A percentile compares a stretch with the other conserved stretches of the same genome.
These are phyloP conservation scores for Pseudochirops corinnae DNA, from an alignment of 2,797 vertebrate genomes.

Conservation along the genomic window DNA sequence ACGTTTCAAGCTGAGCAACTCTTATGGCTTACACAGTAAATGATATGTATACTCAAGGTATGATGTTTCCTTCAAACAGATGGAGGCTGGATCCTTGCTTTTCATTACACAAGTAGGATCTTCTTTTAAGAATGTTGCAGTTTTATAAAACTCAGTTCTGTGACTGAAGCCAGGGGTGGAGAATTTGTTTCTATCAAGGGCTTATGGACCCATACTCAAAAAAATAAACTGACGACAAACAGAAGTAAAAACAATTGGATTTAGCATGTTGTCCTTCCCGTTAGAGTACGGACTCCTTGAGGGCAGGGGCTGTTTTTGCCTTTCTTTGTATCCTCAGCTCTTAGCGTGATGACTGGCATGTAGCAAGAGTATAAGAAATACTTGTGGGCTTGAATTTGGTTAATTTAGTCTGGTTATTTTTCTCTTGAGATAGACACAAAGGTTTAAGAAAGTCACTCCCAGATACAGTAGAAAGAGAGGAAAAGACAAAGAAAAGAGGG, in stretches of 20 bases:
- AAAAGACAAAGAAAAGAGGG: neutral
- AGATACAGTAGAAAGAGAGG: neutral
- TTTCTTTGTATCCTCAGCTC: neutral
- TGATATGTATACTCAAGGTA: neutral
- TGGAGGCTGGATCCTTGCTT: neutral
- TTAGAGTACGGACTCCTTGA: neutral
- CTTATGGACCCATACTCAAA: neutral
- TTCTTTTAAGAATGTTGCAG: neutral
- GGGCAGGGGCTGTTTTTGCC: neutral
- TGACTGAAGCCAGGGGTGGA: neutral
- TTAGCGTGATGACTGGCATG: neutral
- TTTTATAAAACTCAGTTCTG: neutral
- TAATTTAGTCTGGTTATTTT: neutral
- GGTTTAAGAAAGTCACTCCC: neutral
- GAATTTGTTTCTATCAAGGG: neutral
- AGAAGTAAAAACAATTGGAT: neutral
- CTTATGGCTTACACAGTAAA: neutral
- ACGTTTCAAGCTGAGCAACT: neutral
- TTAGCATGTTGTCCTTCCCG: neutral
- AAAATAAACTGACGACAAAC: neutral
- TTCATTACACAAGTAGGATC: neutral
- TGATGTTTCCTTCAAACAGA: neutral
- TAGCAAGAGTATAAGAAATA: neutral
- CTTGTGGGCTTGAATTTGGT: neutral
- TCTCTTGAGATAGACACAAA: neutral